Percentiles rank a stretch among this genome's conserved stretches.
Evolutionary conservation across 2,888 invertebrate species (phyloP).

Genomic region (Spisula solida): DNA sequence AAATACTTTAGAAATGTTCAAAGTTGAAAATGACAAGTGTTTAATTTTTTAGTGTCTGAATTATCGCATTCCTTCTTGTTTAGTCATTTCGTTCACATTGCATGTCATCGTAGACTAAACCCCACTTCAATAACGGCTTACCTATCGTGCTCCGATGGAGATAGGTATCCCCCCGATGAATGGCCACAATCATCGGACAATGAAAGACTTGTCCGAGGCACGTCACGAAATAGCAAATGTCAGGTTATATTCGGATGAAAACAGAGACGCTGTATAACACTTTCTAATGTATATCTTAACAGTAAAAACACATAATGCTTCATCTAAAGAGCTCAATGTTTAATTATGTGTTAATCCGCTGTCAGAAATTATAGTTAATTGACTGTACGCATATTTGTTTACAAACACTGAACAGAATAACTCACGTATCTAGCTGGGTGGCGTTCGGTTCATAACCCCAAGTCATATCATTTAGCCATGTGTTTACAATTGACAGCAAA

Average conservation of each 20-base stretch:
- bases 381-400: conserved; percentile 49
- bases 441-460: conserved; percentile 67
- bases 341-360: conserved; percentile 55
- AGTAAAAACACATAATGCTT: not conserved
- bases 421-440: conserved; percentile 61
- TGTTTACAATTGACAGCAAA: conserved; percentile 65
- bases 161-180: conserved; percentile 38
- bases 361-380: conserved; percentile 57
- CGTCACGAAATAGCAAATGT: conserved; percentile 26
- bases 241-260: conserved; percentile 38
- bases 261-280: conserved; percentile 55
- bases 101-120: conserved; percentile 38
- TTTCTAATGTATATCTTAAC: conserved; percentile 45
- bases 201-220: conserved; percentile 28
- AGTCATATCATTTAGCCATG: conserved; percentile 69
- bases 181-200: conserved; percentile 33
- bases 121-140: conserved; percentile 32
- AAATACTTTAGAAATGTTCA: conserved; percentile 26
- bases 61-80: conserved; percentile 38
- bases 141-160: conserved; percentile 30
- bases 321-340: conserved; percentile 11
- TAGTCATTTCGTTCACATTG: conserved; percentile 46
- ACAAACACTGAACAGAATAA: conserved; percentile 42
- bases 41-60: conserved; percentile 39
- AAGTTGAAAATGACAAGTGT: conserved; percentile 53